phyloP scores from a whole-genome alignment of 2,113 vertebrate genomes.

The Pseudorectes ferrugineus region DNA sequence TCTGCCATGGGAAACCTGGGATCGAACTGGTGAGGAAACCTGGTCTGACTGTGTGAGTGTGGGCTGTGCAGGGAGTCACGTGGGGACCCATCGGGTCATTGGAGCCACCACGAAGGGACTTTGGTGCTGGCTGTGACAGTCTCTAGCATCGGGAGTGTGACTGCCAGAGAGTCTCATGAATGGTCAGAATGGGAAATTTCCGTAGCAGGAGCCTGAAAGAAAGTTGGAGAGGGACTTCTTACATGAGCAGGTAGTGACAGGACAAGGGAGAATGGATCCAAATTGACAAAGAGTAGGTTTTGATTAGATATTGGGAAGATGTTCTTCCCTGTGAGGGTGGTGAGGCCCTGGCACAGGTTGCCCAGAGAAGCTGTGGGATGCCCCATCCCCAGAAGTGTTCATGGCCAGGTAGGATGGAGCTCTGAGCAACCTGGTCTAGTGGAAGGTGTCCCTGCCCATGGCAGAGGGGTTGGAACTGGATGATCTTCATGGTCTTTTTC shows the following conservation, averaged over 20 bases:
- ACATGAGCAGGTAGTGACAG: background rate
- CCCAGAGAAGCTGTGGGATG: background rate
- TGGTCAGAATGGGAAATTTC: background rate
- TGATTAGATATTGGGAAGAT: background rate
- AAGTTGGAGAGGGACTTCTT: background rate
- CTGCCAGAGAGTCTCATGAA: background rate
- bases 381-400: background rate
- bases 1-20: background rate
- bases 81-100: background rate
- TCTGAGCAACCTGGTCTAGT: background rate
- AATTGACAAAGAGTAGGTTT: background rate
- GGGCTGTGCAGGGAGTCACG: background rate
- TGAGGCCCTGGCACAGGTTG: background rate
- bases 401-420: background rate
- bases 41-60: background rate
- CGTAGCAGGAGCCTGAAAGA: background rate
- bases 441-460: background rate
- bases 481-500: background rate
- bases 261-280: background rate
- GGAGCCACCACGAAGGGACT: too few species aligned
- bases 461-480: too few species aligned
- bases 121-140: rapidly evolving
- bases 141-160: background rate
- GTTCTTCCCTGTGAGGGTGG: background rate
- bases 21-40: background rate